phyloP scores from a whole-genome alignment of 2,888 invertebrate species.

The Ochropacha duplaris region DNA sequence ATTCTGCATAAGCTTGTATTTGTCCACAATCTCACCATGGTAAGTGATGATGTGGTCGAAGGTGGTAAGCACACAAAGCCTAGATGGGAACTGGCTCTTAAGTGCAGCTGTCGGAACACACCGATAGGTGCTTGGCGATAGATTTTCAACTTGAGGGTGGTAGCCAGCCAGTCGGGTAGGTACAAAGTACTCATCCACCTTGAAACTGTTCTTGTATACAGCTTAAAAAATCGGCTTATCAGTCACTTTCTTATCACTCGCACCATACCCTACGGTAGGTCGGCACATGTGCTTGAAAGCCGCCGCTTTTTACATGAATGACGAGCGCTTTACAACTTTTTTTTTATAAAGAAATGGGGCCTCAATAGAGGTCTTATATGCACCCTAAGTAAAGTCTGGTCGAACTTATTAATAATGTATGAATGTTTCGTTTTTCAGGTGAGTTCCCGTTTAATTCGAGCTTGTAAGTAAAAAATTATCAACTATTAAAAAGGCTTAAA shows the following conservation, averaged over 20 bases:
- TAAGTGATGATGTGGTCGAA: too few relatives aligned
- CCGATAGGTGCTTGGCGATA: too few relatives aligned
- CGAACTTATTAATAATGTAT: constrained; percentile 3
- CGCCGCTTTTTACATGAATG: constrained; percentile 47
- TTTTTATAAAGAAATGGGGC: constrained; percentile 31
- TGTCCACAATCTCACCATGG: too few relatives aligned
- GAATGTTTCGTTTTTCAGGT: neutral
- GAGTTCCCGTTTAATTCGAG: neutral
- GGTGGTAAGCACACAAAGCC: too few relatives aligned
- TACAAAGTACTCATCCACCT: too few relatives aligned
- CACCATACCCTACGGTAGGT: constrained; percentile 23
- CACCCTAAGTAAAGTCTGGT: neutral
- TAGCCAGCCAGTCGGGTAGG: too few relatives aligned
- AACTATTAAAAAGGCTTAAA: neutral
- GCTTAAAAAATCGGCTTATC: neutral
- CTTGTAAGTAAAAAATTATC: neutral
- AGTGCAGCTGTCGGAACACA: too few relatives aligned
- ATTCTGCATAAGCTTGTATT: too few relatives aligned
- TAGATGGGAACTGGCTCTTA: too few relatives aligned
- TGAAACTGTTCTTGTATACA: too few relatives aligned
- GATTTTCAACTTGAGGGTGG: too few relatives aligned
- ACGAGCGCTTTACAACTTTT: constrained; percentile 51
- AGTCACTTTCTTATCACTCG: constrained; percentile 20
- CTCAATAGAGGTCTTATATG: neutral
- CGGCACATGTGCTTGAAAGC: constrained; percentile 45